Conservation (phyloP, 53 echinoderm and acorn worm species). For the Mesocentrotus franciscanus region DNA sequence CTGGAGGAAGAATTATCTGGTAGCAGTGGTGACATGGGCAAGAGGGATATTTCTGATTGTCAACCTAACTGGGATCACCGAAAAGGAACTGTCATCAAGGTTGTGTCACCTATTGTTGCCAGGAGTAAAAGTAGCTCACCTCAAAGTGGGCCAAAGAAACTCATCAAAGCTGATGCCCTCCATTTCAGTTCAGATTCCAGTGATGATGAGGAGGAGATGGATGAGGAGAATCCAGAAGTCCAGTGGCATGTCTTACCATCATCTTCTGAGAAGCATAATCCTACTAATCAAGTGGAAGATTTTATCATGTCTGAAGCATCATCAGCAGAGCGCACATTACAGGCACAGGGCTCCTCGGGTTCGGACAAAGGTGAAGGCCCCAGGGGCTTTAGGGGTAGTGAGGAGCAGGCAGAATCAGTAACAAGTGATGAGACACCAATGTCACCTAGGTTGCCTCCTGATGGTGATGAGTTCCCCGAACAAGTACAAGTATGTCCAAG, state of each 20-base stretch:
- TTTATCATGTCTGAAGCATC: not conserved
- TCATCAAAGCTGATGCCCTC: constrained; percentile 79
- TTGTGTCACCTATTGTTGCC: constrained; percentile 57
- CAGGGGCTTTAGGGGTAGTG: not conserved
- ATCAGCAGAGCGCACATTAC: constrained; percentile 36
- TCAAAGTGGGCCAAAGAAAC: constrained; percentile 64
- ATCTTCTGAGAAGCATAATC: not conserved
- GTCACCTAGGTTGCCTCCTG: constrained; percentile 92
- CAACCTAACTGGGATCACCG: constrained; percentile 68
- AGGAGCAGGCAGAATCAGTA: constrained; percentile 46
- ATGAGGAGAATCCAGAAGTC: constrained; percentile 24
- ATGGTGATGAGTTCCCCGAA: constrained; percentile 91
- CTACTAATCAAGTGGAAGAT: not conserved
- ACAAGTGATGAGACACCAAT: constrained; percentile 75
- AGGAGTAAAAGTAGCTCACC: constrained; percentile 38
- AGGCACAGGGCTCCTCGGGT: not conserved
- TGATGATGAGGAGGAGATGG: constrained; percentile 66
- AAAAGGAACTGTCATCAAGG: constrained; percentile 67
- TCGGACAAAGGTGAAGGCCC: constrained; percentile 46
- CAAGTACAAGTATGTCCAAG: constrained; percentile 76
- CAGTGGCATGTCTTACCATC: constrained; percentile 48
- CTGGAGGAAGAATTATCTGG: constrained; percentile 52
- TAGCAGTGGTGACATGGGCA: constrained; percentile 9
- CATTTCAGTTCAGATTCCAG: constrained; percentile 83
- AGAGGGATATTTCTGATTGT: constrained; percentile 4